Evolutionary conservation across 2,797 vertebrate species (phyloP), one percentile per base, ranked within the genome.

Genomic region (Poecilia velifera): DNA sequence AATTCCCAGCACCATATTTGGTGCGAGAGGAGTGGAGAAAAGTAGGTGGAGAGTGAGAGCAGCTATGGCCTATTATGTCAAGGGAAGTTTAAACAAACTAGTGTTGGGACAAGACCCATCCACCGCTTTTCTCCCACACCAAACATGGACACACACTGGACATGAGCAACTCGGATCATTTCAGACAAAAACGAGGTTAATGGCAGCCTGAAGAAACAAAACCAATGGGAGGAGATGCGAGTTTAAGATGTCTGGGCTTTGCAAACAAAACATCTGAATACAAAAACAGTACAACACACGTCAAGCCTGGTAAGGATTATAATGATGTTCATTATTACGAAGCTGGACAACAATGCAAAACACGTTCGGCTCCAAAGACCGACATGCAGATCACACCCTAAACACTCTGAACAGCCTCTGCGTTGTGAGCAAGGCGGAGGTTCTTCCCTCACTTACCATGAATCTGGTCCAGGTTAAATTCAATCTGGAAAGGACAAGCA

Each of bases 391-490:
- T 86, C 87, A 90, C 90, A 93, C 87, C 85, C 90, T 90, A 55
- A 82, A 81, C 80, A 92, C 79, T 76, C 74, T 72, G 73, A 89
- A 85, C 75, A 78, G 76, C 76, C 79, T 88, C 80, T 80, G 28
- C 71, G 78, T 49, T 85, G 59, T 31, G 55, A 20, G 45, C 73
- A 45, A 84, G 55, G 31, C 68, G 76, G 53, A 2, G 75, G 78
- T 73, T 74, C 76, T 73, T 77, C 74, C 75, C 85, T 66, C 81
- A 96, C 97, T 98, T 95, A 98, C 97, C 97, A 88, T 97, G 96
- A 88, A 97, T 96, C 88, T 97, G 97, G 89, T 97, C 96, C 96
- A 95, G 94, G 93, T 96, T 97, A 97, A 97, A 98, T 88, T 97
- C 96, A 96, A 97, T 97, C 97, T 98, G 96, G 89, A 95, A 94